A percentile compares a stretch with the other conserved stretches of the same genome.
Conservation (phyloP, 2,888 invertebrate genomes). For the Magallana nippona region DNA sequence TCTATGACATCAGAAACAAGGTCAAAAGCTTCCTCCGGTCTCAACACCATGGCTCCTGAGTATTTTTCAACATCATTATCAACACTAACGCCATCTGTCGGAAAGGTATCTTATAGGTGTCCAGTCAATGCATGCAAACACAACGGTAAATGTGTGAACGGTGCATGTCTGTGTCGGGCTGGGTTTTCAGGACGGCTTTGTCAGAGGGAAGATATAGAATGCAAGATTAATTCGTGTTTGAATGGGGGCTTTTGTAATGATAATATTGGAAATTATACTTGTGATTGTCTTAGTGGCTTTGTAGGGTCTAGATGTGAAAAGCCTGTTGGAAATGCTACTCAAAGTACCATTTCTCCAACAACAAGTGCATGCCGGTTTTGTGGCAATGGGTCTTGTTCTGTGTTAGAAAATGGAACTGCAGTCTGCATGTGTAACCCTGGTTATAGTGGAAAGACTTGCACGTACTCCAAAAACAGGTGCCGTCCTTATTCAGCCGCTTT, state of each 20-base stretch:
- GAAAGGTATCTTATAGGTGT: constrained; percentile 34
- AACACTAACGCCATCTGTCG: background rate
- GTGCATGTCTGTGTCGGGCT: constrained; percentile 19
- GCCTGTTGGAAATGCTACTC: background rate
- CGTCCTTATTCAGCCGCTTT: constrained; percentile 28
- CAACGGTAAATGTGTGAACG: constrained; percentile 37
- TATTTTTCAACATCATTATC: background rate
- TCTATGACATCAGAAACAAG: background rate
- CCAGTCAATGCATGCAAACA: constrained; percentile 32
- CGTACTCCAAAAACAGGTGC: constrained; percentile 21
- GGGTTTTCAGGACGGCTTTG: constrained; percentile 36
- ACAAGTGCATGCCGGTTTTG: constrained; percentile 32
- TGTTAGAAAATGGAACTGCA: background rate
- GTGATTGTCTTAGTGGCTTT: constrained; percentile 56
- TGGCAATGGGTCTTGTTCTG: constrained; percentile 37
- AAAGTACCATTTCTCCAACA: background rate
- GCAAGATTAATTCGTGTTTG: constrained; percentile 61
- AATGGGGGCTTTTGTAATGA: constrained; percentile 61
- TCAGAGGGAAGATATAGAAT: constrained; percentile 45
- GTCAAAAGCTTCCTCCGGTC: background rate
- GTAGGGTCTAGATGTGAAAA: constrained; percentile 55
- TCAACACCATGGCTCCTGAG: background rate
- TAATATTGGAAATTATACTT: constrained; percentile 53
- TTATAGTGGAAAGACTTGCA: constrained; percentile 37
- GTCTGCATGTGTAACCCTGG: constrained; percentile 33